Evolutionary conservation across 2,797 vertebrate genomes (phyloP).

Genomic region (Gambusia yucatana): DNA sequence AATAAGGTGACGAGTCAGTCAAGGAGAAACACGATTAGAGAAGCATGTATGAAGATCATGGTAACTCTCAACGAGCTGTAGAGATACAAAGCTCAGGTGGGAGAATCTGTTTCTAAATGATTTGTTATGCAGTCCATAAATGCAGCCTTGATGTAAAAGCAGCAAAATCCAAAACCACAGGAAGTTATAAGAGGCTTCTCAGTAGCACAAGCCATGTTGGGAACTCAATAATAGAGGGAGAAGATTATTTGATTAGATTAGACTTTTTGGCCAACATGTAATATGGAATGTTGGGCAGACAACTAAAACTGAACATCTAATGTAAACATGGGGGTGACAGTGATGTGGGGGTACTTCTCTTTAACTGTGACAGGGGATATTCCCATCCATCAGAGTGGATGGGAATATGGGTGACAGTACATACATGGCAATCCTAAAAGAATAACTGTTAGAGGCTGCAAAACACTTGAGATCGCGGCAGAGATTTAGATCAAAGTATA

Average conservation of each 20-base stretch:
- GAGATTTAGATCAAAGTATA: background rate
- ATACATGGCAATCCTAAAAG: background rate
- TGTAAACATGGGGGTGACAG: background rate
- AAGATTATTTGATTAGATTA: background rate
- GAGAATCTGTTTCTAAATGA: background rate
- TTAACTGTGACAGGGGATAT: background rate
- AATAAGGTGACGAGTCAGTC: background rate
- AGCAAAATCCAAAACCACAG: background rate
- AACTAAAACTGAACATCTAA: background rate
- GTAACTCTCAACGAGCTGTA: background rate
- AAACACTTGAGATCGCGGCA: background rate
- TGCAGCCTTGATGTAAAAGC: background rate
- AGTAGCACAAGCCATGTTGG: background rate
- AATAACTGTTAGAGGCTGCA: background rate
- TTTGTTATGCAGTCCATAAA: background rate
- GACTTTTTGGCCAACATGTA: background rate
- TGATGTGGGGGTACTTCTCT: background rate
- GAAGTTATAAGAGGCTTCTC: background rate
- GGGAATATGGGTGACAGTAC: background rate
- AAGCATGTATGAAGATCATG: background rate
- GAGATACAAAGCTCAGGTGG: background rate
- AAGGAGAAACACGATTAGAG: background rate
- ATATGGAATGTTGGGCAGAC: background rate
- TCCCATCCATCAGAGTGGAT: too few species aligned
- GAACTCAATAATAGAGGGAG: background rate